Conservation (phyloP, 2,797 vertebrate species). For the Podarcis lilfordi region DNA sequence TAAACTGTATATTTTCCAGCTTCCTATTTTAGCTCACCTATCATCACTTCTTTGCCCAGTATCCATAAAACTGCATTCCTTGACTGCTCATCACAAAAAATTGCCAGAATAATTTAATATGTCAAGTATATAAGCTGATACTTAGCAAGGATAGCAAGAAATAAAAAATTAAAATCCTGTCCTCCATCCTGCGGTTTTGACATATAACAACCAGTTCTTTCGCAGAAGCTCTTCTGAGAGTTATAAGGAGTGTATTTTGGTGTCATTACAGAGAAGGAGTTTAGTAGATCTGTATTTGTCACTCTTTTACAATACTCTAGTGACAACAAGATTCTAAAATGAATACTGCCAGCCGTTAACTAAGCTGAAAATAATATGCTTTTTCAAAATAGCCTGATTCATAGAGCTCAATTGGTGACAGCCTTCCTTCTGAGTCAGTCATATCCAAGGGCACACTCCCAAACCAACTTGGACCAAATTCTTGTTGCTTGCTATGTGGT, state of each 20-base stretch:
- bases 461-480: background rate
- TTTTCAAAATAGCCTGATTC: background rate
- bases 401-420: background rate
- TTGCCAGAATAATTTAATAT: conserved; percentile 58
- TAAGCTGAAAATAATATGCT: background rate
- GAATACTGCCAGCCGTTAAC: conserved; percentile 5
- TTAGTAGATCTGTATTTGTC: background rate
- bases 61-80: conserved; percentile 56
- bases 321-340: conserved; percentile 15
- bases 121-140: conserved; percentile 42
- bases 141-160: conserved; percentile 36
- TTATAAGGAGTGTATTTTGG: background rate
- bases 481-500: background rate
- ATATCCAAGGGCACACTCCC: background rate
- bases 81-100: conserved; percentile 49
- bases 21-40: conserved; percentile 49
- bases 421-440: background rate
- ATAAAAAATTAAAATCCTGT: conserved; percentile 5
- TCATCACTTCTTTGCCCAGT: conserved; percentile 44
- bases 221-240: background rate
- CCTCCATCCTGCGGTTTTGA: background rate
- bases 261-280: background rate
- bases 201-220: background rate
- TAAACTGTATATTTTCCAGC: conserved; percentile 47
- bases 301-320: conserved; percentile 10